Base-by-base conservation (phyloP, 1,140 invertebrate species). In the Hypothenemus hampei region DNA sequence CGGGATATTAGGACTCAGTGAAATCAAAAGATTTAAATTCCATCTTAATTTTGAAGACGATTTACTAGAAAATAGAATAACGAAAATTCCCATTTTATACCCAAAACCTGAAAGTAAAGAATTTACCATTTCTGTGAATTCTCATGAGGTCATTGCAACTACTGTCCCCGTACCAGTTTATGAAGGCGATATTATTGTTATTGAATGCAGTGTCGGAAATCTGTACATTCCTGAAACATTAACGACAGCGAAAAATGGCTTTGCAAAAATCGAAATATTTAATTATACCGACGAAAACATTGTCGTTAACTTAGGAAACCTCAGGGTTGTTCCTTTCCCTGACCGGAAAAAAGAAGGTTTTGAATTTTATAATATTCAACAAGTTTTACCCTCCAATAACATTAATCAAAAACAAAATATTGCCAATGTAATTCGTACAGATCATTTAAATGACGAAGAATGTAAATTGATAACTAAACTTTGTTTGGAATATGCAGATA, bases 381-480 rank as follows among this genome's bases (percentile, higher is more conserved):
- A 37, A 37, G 11, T 10, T 43, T n/a, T 21, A 16, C 40, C 18
- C 8, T 23, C 11, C 15, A 5, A 15, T 7, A 39, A 49, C 11
- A 29, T 15, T 44, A 8, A 36, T 5, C 21, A 41, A 2, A 49
- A 5, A n/a, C 11, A 4, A 44, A 15, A 39, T 39, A 39, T 39
- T 39, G 5, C 23, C 15, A 43, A 37, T 8, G 10, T 19, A 36
- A 49, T 49, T 21, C n/a, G 39, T 6, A 16, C 36, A 16, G 36
- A 51, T 18, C 50, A 53, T 16, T 26, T 53, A 23, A 31, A 47
- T 45, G 2, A 10, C 15, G 39, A 45, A 46, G 56, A 58, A 37
- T 45, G 26, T 45, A 10, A 24, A 22, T 8, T 20, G 6, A n/a
- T 56, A 13, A 8, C 37, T 0, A 24, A 58, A 53, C 15, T 58